Conservation (phyloP, 1,140 invertebrate genomes). For the Thrips palmi region DNA sequence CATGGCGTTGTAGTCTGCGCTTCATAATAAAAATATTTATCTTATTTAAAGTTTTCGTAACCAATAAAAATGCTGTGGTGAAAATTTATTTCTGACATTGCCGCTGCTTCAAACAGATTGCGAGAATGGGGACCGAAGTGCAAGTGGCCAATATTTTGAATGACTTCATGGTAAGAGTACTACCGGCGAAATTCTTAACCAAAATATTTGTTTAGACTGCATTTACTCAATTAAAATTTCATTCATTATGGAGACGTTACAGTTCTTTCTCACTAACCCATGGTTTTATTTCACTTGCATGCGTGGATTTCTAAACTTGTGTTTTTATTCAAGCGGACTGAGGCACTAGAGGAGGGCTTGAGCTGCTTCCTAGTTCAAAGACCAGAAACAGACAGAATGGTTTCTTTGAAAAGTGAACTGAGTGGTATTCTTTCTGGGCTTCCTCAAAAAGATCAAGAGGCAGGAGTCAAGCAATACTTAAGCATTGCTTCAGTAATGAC, state of each 20-base stretch:
- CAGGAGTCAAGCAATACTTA: slow-evolving; percentile 48
- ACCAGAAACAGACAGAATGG: slow-evolving; percentile 36
- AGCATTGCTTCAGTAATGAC: slow-evolving; percentile 42
- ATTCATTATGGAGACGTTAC: not conserved
- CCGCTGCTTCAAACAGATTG: no score
- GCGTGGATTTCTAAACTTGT: not conserved
- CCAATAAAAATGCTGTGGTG: no score
- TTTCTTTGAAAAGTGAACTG: slow-evolving; percentile 14
- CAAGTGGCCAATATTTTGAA: slow-evolving; percentile 41
- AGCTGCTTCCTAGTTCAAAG: slow-evolving; percentile 64
- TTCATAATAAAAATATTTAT: no score
- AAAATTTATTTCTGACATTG: no score
- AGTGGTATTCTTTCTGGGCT: slow-evolving; percentile 24
- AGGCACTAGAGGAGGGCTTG: slow-evolving; percentile 71
- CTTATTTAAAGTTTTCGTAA: no score
- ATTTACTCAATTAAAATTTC: slow-evolving; percentile 4
- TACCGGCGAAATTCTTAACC: slow-evolving; percentile 6
- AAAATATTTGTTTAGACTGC: slow-evolving; percentile 1
- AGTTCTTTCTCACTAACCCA: not conserved
- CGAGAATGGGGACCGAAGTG: slow-evolving; percentile 32
- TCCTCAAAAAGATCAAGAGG: slow-evolving; percentile 47
- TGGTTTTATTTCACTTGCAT: not conserved
- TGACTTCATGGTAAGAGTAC: slow-evolving; percentile 39
- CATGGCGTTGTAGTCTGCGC: no score
- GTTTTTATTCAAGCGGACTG: slow-evolving; percentile 41